Base-by-base conservation (phyloP, 2,113 vertebrate genomes). In the Trichechus manatus region DNA sequence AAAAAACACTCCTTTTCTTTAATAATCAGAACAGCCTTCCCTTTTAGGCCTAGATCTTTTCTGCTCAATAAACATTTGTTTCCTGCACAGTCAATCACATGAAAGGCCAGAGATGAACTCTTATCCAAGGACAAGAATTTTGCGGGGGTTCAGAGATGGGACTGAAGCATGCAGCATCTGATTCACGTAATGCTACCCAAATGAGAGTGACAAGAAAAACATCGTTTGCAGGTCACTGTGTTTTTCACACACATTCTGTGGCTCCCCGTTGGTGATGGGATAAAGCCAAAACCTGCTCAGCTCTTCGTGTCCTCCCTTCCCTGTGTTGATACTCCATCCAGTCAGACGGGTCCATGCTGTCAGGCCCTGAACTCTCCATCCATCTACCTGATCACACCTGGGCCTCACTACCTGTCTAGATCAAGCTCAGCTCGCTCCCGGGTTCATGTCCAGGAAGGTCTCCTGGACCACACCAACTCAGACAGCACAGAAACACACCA, bases 11-110 rank as follows among this genome's bases (percentile, higher is more conserved):
- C n/a, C 85, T 84, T 89, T 70, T 89, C 94, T 93, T 68, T 74
- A 56, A 56, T 91, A 72, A 94, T 88, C 53, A 72, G 85, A 63
- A 82, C 7, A 95, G 42, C 6, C 81, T 89, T 96, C 68, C n/a
- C 64, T 64, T 90, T 89, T 66, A 1, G 9, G 75, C 53, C 20
- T 61, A 88, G 27, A 59, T 94, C 47, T 93, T 89, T 83, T 68
- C 61, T 84, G 63, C 44, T 53, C 64, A 77, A 50, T 23, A 87
- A 95, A 75, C 56, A 36, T 42, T n/a, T 89, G 92, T 59, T 88
- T 14, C 5, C 11, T 6, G 39, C 23, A 63, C 2, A 79, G 61
- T n/a, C 13, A 6, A 86, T 29, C 42, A 87, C 53, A 92, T 29
- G 86, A 93, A 68, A 36, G 44, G n/a, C 31, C 94, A 83, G 82